Base-by-base conservation (phyloP, 2,797 vertebrate species). In the Coregonus sp. region DNA sequence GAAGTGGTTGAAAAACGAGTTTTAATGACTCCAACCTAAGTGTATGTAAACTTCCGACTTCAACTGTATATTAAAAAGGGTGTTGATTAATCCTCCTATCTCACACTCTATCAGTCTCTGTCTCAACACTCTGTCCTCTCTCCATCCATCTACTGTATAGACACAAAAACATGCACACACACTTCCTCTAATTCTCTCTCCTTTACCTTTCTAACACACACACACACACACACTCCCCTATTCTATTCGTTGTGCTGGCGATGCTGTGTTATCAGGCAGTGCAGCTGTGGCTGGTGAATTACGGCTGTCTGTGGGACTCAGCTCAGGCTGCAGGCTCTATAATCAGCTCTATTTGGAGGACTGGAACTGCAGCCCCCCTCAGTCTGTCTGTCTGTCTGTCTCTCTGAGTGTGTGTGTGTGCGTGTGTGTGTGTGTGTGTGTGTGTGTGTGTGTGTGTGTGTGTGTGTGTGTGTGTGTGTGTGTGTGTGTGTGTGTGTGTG, bases 251-350 rank as follows among this genome's bases (percentile, higher is more conserved):
- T 12, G 40, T 40, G 37, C 5, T 40, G 37, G 6, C 2, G 9
- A 4, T 35, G 4, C 12, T n/a, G n/a, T 68, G 78, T 83, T 86
- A 87, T 85, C 82, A 81, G 82, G 81, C 52, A 61, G 76, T 81
- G 90, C 85, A 87, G 82, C 82, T 87, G 75, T 82, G 69, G 69
- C 72, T 77, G 81, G 61, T 81, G 78, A 85, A 81, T 81, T 75
- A 72, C 52, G 56, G 67, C 77, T 61, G 77, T 37, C 67, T 82
- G 80, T 79, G 84, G 73, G 76, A 79, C 78, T 78, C 9, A 69
- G 59, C 67, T 82, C 72, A 82, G 74, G 79, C 86, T 86, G 40
- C 72, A 89, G 84, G 85, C 75, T 73, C 20, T 25, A 61, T 84
- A 61, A 80, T 79, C 51, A 31, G 78, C 81, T 85, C 85, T 86